Evolutionary conservation across 2,888 invertebrate genomes (phyloP), one percentile per base, ranked within the genome.

Genomic region (Chrysolina haemoptera): DNA sequence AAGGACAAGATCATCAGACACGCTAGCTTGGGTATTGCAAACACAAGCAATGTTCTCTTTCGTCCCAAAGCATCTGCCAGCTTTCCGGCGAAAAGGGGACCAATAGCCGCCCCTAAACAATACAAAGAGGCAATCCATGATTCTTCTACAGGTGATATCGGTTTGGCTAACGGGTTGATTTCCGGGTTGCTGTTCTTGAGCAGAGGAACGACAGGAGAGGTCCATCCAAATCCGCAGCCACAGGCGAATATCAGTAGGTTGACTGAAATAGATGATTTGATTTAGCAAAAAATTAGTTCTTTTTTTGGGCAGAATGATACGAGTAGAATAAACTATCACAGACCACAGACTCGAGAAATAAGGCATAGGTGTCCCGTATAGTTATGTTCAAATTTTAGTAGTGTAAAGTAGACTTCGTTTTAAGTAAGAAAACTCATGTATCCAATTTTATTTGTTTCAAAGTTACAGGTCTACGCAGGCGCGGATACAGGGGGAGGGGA

Each of bases 11-110:
- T 75, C 3, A 76, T 14, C 16, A 76, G 71, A 1, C 81, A 94
- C 0, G 92, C 55, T 18, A 93, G 85, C 73, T 93, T 92, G 0
- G 95, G 93, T 0, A 93, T 78, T 0, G 91, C 88, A 16, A 92
- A 90, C 9, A 90, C 85, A 10, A 94, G 84, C 14, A 95, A 87
- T 0, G 92, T 91, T 89, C 89, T 90, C 87, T 93, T 94, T 22
- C 94, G 89, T 0, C 94, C 94, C n/a, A 82, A 68, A 62, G 55
- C 68, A 22, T 83, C 81, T 0, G 82, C 77, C 18, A 74, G 59
- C 22, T 75, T 75, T 18, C 81, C 84, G 16, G 79, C 78, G 1
- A 82, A 14, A 10, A 83, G 70, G 0, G 85, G 82, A 2, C 83
- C 84, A 8, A 81, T 50, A 0, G 79, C 78, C 1, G 81, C 83